These are phyloP conservation scores for Indicator maculatus DNA, from an alignment of 2,113 vertebrate species.

Conservation along the genomic window DNA sequence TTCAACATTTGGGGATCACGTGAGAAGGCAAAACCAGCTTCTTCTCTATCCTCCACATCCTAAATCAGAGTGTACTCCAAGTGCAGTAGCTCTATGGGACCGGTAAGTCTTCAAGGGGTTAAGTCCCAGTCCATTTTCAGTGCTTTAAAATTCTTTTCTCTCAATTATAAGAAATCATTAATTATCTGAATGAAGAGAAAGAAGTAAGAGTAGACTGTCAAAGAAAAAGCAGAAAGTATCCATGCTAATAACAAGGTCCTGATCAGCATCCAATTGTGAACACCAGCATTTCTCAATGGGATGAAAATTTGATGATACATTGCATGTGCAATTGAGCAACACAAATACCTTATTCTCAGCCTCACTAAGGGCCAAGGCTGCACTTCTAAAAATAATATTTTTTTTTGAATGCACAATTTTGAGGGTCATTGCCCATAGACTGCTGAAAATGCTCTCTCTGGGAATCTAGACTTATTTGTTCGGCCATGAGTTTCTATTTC, in stretches of 20 bases:
- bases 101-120: not conserved
- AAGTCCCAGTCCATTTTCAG: not conserved
- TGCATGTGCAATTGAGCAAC: slow-evolving; percentile 43
- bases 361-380: not conserved
- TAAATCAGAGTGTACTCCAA: not conserved
- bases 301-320: slow-evolving; percentile 8
- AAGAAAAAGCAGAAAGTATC: not conserved
- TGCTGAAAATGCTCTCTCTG: slow-evolving; percentile 30
- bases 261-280: not conserved
- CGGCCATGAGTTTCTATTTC: slow-evolving; percentile 55
- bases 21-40: not conserved
- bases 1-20: not conserved
- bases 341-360: slow-evolving; percentile 44
- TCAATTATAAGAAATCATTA: not conserved
- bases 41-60: not conserved
- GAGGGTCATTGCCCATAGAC: slow-evolving; percentile 66
- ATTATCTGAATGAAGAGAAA: not conserved
- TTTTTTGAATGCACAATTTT: slow-evolving; percentile 54
- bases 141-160: not conserved
- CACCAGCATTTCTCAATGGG: not conserved
- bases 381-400: slow-evolving; percentile 38
- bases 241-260: not conserved
- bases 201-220: not conserved
- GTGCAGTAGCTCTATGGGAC: not conserved
- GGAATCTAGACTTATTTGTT: slow-evolving; percentile 51